Evolutionary conservation across 1,140 invertebrate species (phyloP).

Genomic region (Zaprionus kolodkinae): DNA sequence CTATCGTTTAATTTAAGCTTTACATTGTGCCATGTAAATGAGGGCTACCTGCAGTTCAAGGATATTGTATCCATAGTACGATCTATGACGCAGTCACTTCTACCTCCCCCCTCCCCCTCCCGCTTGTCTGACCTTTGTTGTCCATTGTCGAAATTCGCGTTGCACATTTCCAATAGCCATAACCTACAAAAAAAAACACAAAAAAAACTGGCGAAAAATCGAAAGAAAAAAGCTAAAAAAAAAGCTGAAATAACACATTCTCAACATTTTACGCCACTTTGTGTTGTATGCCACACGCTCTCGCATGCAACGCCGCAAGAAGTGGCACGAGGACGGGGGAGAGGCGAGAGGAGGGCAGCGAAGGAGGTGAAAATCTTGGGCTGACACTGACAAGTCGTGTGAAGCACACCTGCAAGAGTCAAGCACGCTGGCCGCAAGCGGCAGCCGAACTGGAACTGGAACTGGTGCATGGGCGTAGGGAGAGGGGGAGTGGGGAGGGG

Average conservation of each 20-base stretch:
- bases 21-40: neutral
- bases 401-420: slow-evolving; percentile 80
- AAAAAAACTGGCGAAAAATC: neutral
- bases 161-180: slow-evolving; percentile 34
- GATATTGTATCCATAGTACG: neutral
- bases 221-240: neutral
- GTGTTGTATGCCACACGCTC: slow-evolving; percentile 45
- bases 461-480: slow-evolving; percentile 32
- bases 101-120: too few species aligned
- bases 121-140: slow-evolving; percentile 4
- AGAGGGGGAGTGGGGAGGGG: neutral
- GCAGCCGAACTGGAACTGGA: slow-evolving; percentile 60
- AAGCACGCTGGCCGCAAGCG: slow-evolving; percentile 56
- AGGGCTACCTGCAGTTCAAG: neutral
- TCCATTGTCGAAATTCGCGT: slow-evolving; percentile 23
- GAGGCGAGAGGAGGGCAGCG: neutral
- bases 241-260: slow-evolving; percentile 3
- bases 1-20: neutral
- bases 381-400: slow-evolving; percentile 82
- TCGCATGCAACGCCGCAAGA: slow-evolving; percentile 20
- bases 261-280: slow-evolving; percentile 36
- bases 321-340: slow-evolving; percentile 38
- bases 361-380: slow-evolving; percentile 49
- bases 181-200: slow-evolving; percentile 20
- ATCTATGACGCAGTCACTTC: neutral